These are phyloP conservation scores for Ranitomeya variabilis DNA, from an alignment of 2,113 vertebrate species.

Conservation along the genomic window DNA sequence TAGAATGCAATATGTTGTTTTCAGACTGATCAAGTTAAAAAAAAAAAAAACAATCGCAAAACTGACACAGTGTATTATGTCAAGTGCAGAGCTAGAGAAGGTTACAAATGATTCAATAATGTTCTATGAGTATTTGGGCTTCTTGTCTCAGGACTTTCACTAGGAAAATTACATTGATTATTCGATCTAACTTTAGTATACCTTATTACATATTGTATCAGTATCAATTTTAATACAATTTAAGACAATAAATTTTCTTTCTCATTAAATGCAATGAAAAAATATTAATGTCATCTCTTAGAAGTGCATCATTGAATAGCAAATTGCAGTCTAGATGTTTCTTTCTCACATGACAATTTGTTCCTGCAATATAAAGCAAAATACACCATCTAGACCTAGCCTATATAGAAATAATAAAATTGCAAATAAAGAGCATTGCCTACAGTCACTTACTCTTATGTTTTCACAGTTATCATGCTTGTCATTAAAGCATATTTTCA, in stretches of 20 bases:
- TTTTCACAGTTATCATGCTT: neutral
- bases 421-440: neutral
- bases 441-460: neutral
- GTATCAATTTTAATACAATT: neutral
- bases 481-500: neutral
- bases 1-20: too few relatives aligned
- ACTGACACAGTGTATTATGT: too few relatives aligned
- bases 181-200: too few relatives aligned
- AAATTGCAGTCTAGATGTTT: neutral
- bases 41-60: too few relatives aligned
- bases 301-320: neutral
- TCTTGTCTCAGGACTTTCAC: too few relatives aligned
- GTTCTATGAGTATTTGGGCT: too few relatives aligned
- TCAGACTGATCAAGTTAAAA: too few relatives aligned
- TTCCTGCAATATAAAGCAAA: neutral
- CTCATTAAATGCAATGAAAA: neutral
- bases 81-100: too few relatives aligned
- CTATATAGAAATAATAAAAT: neutral
- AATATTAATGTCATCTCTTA: neutral
- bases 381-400: neutral
- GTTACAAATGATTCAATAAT: too few relatives aligned
- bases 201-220: too few relatives aligned
- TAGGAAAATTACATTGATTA: too few relatives aligned
- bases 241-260: neutral
- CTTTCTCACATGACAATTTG: neutral